Evolutionary conservation across 2,888 invertebrate species (phyloP).

Genomic region (Ptycholaimellus sp.): DNA sequence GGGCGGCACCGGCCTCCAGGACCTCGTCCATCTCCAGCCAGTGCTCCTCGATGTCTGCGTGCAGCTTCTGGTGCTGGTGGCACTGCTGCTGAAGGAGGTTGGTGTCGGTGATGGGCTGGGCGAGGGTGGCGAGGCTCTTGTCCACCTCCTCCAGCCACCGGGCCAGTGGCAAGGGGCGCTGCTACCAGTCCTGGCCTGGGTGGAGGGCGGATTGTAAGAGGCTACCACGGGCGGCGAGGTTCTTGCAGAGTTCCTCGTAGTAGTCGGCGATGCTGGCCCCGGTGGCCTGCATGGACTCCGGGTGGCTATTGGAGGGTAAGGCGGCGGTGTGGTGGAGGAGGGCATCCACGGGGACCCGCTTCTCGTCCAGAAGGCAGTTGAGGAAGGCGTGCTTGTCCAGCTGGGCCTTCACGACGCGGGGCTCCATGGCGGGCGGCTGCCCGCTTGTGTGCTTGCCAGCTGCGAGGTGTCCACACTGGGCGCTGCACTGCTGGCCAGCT

Average conservation of each 20-base stretch:
- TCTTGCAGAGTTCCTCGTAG: constrained; percentile 9
- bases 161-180: constrained; percentile 37
- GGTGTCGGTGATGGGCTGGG: constrained; percentile 82
- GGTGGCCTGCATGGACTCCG: too few species aligned
- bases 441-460: constrained; percentile 68
- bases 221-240: constrained; percentile 47
- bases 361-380: too few species aligned
- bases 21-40: constrained; percentile 37
- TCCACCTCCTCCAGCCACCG: constrained; percentile 92
- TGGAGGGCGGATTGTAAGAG: constrained; percentile 38
- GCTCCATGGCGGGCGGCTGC: too few species aligned
- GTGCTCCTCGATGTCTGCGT: constrained; percentile 81
- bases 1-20: constrained; percentile 11
- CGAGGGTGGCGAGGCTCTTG: constrained; percentile 85
- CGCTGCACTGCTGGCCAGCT: constrained; percentile 61
- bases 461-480: constrained; percentile 57
- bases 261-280: background rate
- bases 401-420: too few species aligned
- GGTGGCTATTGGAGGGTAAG: too few species aligned
- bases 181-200: constrained; percentile 37
- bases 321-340: too few species aligned
- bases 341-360: too few species aligned
- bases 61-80: constrained; percentile 79
- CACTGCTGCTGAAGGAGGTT: constrained; percentile 92
- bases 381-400: too few species aligned